These are phyloP conservation scores for Ectemnius lituratus DNA, from an alignment of 2,888 invertebrate species.

Conservation along the genomic window DNA sequence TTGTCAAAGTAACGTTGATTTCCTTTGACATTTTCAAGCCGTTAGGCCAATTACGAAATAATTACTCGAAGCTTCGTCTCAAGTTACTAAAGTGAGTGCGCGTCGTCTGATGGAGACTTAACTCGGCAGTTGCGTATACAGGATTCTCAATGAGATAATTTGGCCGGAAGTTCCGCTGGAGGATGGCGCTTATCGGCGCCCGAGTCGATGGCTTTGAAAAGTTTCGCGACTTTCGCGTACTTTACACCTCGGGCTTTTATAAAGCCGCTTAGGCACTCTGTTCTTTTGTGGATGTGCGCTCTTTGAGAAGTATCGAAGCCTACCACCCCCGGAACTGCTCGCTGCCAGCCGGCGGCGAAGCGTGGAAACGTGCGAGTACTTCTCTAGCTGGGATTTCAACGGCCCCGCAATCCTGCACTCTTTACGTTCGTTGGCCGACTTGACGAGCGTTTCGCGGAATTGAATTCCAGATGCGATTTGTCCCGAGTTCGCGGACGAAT, in stretches of 20 bases:
- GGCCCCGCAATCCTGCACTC: neutral
- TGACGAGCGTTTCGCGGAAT: slow-evolving; percentile 53
- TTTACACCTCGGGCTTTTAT: slow-evolving; percentile 4
- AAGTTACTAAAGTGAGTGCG: neutral
- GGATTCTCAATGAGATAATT: slow-evolving; percentile 6
- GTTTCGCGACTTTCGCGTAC: neutral
- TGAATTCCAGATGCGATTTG: slow-evolving; percentile 57
- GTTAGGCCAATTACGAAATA: slow-evolving; percentile 20
- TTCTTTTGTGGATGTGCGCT: slow-evolving; percentile 1
- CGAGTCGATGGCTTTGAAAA: neutral
- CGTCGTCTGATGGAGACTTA: neutral
- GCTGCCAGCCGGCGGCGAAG: neutral
- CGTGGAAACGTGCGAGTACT: neutral
- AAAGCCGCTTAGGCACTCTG: neutral
- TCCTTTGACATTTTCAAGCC: slow-evolving; percentile 1
- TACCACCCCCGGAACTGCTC: neutral
- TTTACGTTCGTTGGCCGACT: slow-evolving; percentile 33
- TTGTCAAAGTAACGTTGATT: slow-evolving; percentile 15
- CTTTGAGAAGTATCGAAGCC: slow-evolving; percentile 1
- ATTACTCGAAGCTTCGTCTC: slow-evolving; percentile 21
- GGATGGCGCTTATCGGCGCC: neutral
- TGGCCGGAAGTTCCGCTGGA: neutral
- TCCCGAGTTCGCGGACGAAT: slow-evolving; percentile 36
- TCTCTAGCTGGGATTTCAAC: slow-evolving; percentile 14
- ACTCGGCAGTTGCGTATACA: neutral